These are phyloP conservation scores for Molorchus minor DNA, from an alignment of 2,888 invertebrate species.

Conservation along the genomic window DNA sequence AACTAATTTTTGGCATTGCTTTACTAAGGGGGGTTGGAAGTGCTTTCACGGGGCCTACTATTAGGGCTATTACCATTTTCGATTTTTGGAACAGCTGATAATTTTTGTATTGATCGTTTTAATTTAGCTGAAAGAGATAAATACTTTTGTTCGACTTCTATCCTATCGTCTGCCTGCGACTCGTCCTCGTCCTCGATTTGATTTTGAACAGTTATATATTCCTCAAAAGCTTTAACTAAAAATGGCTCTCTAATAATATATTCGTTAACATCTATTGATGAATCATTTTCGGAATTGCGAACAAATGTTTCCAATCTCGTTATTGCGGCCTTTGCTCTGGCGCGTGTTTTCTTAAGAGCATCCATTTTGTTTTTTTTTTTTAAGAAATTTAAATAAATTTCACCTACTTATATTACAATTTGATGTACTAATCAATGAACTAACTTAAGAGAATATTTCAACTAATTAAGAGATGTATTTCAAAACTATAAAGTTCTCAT, in stretches of 20 bases:
- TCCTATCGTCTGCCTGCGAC: not conserved
- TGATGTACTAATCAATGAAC: too few relatives aligned
- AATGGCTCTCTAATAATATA: not conserved
- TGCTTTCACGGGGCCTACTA: too few relatives aligned
- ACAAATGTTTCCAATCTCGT: not conserved
- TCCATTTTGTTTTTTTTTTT: too few relatives aligned
- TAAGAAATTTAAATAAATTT: too few relatives aligned
- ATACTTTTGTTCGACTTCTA: not conserved
- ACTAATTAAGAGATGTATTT: too few relatives aligned
- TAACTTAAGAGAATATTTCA: too few relatives aligned
- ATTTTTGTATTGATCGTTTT: not conserved
- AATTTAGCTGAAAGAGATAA: not conserved
- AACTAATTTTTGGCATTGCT: conserved; percentile 9
- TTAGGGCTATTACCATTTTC: too few relatives aligned
- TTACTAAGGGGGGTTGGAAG: too few relatives aligned
- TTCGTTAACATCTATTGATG: not conserved
- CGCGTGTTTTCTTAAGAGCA: too few relatives aligned
- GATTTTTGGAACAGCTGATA: not conserved
- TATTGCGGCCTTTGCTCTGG: not conserved
- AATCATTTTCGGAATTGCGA: not conserved
- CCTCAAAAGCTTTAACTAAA: not conserved
- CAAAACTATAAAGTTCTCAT: too few relatives aligned
- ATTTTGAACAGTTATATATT: not conserved
- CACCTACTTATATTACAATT: too few relatives aligned
- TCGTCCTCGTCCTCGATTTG: not conserved